Evolutionary conservation across 1,140 invertebrate species (phyloP).

Genomic region (Bombus polaris): DNA sequence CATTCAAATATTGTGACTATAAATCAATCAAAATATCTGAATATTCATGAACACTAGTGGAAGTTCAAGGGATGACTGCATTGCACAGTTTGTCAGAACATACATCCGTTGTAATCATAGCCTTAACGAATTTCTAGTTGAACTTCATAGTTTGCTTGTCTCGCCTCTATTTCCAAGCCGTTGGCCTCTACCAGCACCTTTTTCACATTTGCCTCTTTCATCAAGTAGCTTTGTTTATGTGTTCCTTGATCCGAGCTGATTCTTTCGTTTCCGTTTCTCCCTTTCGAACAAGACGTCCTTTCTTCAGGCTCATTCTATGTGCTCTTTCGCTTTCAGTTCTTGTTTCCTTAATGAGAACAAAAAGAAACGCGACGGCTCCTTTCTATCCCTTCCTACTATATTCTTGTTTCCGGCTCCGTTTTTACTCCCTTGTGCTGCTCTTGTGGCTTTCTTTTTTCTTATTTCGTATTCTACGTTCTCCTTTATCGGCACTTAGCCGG

Average conservation of each 20-base stretch:
- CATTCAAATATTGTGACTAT: too few species aligned
- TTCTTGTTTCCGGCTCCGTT: conserved; percentile 19
- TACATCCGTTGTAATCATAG: background rate
- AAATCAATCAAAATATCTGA: too few species aligned
- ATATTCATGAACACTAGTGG: too few species aligned
- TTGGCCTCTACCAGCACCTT: background rate
- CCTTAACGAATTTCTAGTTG: background rate
- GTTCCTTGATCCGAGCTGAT: conserved; percentile 2
- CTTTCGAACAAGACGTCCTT: background rate
- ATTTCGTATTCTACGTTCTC: background rate
- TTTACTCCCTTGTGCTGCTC: background rate
- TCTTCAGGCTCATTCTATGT: background rate
- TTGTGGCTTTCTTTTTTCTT: background rate
- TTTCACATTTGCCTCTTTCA: background rate
- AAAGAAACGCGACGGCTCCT: background rate
- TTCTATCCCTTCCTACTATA: conserved; percentile 3
- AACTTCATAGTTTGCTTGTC: background rate
- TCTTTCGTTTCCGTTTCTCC: background rate
- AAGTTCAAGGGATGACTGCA: too few species aligned
- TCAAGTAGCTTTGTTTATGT: background rate
- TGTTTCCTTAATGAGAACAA: conserved; percentile 15
- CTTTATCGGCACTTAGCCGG: conserved; percentile 9
- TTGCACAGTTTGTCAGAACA: background rate
- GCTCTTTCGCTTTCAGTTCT: conserved; percentile 11
- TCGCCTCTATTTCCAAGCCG: background rate